phyloP scores from a whole-genome alignment of 1,140 invertebrate species.

The Brachionus plicatilis region DNA sequence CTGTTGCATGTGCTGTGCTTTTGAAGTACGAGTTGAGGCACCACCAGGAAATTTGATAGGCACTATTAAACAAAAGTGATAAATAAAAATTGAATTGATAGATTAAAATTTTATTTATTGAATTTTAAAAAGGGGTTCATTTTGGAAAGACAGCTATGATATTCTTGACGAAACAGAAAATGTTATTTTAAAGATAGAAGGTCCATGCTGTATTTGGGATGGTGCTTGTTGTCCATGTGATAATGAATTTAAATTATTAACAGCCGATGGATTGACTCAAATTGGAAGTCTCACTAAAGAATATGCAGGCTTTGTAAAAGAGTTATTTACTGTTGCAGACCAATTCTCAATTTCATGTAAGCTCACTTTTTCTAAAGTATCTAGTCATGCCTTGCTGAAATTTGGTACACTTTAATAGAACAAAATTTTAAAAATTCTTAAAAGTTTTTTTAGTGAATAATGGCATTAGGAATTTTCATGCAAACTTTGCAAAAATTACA shows the following conservation, averaged over 20 bases:
- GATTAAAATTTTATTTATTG: background rate
- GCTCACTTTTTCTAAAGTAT: background rate
- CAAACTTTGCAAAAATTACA: no score
- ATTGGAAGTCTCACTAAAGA: background rate
- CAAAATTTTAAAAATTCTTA: no score
- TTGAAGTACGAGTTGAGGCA: slow-evolving; percentile 41
- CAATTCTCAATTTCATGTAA: slow-evolving; percentile 1
- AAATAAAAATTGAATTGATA: background rate
- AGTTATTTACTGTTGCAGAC: background rate
- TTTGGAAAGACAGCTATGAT: slow-evolving; percentile 20
- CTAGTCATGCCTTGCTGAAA: no score
- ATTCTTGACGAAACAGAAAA: background rate
- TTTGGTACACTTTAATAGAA: no score
- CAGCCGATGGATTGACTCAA: background rate
- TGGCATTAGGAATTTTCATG: no score
- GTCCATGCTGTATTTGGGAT: slow-evolving; percentile 33
- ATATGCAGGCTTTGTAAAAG: slow-evolving; percentile 31
- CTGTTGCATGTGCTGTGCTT: slow-evolving; percentile 28
- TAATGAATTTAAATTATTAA: slow-evolving; percentile 28
- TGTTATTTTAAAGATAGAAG: slow-evolving; percentile 8
- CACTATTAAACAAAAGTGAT: slow-evolving; percentile 39
- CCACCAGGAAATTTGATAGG: slow-evolving; percentile 41
- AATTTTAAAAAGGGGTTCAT: background rate
- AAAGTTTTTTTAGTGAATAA: no score
- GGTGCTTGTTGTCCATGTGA: slow-evolving; percentile 36